Conservation (phyloP, 2,888 invertebrate genomes). For the Monochamus alternatus region DNA sequence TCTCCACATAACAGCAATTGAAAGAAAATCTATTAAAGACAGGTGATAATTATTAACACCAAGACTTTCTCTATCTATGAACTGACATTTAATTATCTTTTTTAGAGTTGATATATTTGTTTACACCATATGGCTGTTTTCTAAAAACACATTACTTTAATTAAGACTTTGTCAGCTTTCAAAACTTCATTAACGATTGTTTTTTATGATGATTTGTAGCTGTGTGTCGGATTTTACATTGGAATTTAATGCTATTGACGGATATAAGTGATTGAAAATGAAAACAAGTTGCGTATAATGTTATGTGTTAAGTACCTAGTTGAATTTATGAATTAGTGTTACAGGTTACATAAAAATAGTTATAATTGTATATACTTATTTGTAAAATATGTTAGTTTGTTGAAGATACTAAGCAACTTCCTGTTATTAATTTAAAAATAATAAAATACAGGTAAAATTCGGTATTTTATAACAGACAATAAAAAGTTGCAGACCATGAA, state of each 20-base stretch:
- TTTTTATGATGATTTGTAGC: neutral
- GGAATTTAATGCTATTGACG: neutral
- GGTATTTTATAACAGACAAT: no score
- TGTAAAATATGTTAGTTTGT: no score
- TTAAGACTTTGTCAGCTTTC: neutral
- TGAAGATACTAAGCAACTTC: no score
- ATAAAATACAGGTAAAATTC: no score
- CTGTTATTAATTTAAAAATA: no score
- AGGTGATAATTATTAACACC: neutral
- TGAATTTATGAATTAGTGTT: no score
- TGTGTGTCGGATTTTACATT: neutral
- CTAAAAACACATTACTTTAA: constrained; percentile 2
- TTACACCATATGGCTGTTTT: constrained; percentile 8
- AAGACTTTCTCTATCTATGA: neutral
- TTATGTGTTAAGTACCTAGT: no score
- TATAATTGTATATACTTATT: no score
- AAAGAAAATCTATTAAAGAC: neutral
- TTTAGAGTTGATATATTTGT: neutral
- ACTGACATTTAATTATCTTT: neutral
- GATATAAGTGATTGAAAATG: no score
- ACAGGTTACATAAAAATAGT: no score
- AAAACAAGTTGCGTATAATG: no score
- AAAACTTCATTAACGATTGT: constrained; percentile 3
- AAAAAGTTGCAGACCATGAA: no score
- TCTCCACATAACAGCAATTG: neutral